Conservation (phyloP, 2,113 vertebrate species). For the Panthera tigris region DNA sequence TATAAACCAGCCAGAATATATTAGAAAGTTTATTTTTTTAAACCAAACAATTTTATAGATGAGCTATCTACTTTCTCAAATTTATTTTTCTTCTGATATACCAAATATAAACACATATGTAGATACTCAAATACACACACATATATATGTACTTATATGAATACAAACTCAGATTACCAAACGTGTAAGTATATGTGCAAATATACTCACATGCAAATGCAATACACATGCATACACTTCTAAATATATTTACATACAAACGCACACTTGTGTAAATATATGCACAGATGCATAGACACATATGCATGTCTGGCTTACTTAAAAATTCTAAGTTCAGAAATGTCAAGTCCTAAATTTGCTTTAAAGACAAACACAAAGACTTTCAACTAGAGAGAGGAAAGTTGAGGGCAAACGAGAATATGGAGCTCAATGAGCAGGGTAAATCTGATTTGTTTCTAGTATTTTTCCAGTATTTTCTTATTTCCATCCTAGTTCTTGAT, state of each 20-base stretch:
- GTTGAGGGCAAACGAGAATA: neutral
- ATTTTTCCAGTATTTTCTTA: neutral
- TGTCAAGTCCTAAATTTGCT: neutral
- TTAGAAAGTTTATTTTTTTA: neutral
- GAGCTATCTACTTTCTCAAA: neutral
- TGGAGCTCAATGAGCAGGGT: neutral
- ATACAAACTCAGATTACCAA: neutral
- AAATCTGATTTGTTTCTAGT: neutral
- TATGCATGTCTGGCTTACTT: neutral
- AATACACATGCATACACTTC: neutral
- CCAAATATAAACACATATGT: neutral
- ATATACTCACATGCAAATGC: neutral
- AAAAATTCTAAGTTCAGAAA: constrained; percentile 34
- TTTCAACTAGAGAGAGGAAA: neutral
- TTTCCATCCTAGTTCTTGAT: neutral
- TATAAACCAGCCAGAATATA: neutral
- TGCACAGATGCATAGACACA: neutral
- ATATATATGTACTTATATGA: neutral
- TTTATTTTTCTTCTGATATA: neutral
- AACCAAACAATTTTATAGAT: neutral
- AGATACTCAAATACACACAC: neutral
- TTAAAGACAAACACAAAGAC: neutral
- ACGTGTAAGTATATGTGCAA: neutral
- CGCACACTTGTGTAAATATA: neutral
- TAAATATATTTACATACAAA: neutral